Base-by-base conservation (phyloP, 2,888 invertebrate species). In the Criorhina ranunculi region DNA sequence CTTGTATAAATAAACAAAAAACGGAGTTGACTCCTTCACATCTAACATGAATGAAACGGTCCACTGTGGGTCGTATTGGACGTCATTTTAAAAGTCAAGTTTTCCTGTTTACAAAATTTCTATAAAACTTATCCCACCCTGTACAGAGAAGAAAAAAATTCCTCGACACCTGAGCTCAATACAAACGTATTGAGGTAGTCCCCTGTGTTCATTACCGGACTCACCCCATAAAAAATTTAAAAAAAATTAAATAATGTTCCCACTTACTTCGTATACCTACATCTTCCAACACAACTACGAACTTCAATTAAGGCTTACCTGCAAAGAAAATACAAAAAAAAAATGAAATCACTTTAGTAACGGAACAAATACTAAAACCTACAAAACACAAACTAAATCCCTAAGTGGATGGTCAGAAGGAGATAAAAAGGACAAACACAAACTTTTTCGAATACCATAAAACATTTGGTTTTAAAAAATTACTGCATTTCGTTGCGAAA, bases 231-330 rank as follows among this genome's bases (percentile, higher is more conserved):
- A 11, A 53, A 40, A 17, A 40, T 31, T 0, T 0, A 40, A 17
- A n/a, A 9, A 37, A 35, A 4, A 46, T n/a, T n/a, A n/a, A 24
- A 60, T 49, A 31, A 24, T 59, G 31, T 7, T 8, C 31, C 1
- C 44, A 67, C 67, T 72, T 79, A 79, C 72, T 46, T 15, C n/a
- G 49, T 49, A 12, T 15, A 35, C 37, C 2, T 29, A 12, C 24
- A 35, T 46, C 2, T 29, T 44, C 2, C 17, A 24, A 37, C n/a
- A 15, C 31, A 42, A 57, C 35, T 15, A 62, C 55, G 1, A 60
- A 62, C 77, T 5, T 60, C 62, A 64, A 69, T 85, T 69, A 79
- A 55, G 64, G 44, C 83, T 79, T 73, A 83, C 79, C 79, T 85
- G 73, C 19, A 83, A 79, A 29, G 17, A 73, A 75, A 73, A 1